phyloP scores from a whole-genome alignment of 2,797 vertebrate genomes.

The Galaxias olidus region DNA sequence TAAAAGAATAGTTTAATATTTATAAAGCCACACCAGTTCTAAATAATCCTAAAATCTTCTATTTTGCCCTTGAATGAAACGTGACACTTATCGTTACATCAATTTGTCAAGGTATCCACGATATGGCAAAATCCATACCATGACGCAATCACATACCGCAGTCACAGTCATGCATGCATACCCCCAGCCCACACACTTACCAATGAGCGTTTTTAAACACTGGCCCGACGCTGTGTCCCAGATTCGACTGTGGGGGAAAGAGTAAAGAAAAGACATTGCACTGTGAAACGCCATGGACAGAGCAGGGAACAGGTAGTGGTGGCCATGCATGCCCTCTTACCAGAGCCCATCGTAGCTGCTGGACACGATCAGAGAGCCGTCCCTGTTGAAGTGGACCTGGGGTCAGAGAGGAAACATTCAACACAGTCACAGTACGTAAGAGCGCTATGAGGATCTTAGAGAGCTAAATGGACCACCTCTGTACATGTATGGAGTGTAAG shows the following conservation, averaged over 20 bases:
- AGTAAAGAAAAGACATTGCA: slow-evolving; percentile 10
- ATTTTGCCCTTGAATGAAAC: too few species aligned
- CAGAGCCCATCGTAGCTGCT: slow-evolving; percentile 98
- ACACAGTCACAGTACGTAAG: too few species aligned
- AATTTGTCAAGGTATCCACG: too few species aligned
- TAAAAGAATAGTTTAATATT: too few species aligned
- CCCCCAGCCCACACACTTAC: slow-evolving; percentile 73
- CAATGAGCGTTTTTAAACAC: slow-evolving; percentile 98
- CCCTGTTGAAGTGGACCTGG: slow-evolving; percentile 98
- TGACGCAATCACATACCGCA: too few species aligned
- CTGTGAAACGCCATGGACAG: background rate
- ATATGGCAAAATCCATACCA: too few species aligned
- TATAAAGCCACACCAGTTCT: too few species aligned
- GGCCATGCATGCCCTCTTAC: slow-evolving; percentile 59
- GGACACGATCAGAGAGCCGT: slow-evolving; percentile 97
- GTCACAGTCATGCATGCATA: too few species aligned
- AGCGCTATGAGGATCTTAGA: background rate
- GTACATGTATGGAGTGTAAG: background rate
- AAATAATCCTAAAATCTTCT: too few species aligned
- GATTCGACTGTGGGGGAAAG: slow-evolving; percentile 93
- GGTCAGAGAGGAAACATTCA: slow-evolving; percentile 10
- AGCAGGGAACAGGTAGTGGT: background rate
- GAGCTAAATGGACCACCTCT: too few species aligned
- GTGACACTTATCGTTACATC: too few species aligned
- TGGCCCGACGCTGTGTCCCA: slow-evolving; percentile 99